Evolutionary conservation across 2,888 invertebrate genomes (phyloP).

Genomic region (Heliothis peltigera): DNA sequence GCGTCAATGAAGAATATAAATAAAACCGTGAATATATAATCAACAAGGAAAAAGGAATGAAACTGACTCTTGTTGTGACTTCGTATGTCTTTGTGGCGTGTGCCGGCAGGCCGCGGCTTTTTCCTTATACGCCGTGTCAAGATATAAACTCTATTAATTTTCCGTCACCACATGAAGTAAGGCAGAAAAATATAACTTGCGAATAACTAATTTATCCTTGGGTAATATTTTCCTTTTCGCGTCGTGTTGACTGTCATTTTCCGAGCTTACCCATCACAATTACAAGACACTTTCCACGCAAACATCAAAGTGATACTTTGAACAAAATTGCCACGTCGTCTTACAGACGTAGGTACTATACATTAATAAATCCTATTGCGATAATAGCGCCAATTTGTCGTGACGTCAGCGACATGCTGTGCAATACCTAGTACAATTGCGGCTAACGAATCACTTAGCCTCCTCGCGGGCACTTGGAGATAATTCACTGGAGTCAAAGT

Average conservation of each 20-base stretch:
- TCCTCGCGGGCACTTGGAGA: slow-evolving; percentile 26
- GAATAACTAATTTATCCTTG: neutral
- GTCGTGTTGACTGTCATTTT: slow-evolving; percentile 1
- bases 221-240: neutral
- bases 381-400: slow-evolving; percentile 42
- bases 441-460: slow-evolving; percentile 46
- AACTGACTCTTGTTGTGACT: slow-evolving; percentile 18
- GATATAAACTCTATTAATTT: slow-evolving; percentile 8
- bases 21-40: slow-evolving; percentile 28
- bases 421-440: slow-evolving; percentile 33
- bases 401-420: slow-evolving; percentile 53
- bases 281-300: slow-evolving; percentile 2
- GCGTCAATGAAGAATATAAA: neutral
- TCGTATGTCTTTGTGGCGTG: slow-evolving; percentile 20
- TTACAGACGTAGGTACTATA: slow-evolving; percentile 9
- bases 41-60: slow-evolving; percentile 44
- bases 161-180: neutral
- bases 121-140: slow-evolving; percentile 3
- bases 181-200: neutral
- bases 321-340: slow-evolving; percentile 6
- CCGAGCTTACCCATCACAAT: slow-evolving; percentile 9
- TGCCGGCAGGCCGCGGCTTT: slow-evolving; percentile 6
- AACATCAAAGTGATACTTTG: slow-evolving; percentile 28
- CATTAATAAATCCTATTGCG: slow-evolving; percentile 42
- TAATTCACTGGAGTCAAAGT: slow-evolving; percentile 20